These are phyloP conservation scores for Beris chalybata DNA, from an alignment of 2,888 invertebrate genomes.

Conservation along the genomic window DNA sequence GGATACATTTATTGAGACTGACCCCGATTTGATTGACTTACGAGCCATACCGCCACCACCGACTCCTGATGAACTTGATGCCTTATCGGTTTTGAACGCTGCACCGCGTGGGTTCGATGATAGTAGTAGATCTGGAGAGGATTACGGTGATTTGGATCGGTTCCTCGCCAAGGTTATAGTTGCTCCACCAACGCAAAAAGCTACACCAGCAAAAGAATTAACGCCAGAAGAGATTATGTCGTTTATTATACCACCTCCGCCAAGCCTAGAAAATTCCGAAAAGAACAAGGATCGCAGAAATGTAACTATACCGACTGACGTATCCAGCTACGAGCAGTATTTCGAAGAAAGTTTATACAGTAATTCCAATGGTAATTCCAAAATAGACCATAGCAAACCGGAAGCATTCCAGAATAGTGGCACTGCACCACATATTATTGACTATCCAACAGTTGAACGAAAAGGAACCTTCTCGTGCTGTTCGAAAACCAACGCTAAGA, in stretches of 20 bases:
- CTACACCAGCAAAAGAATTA: conserved; percentile 74
- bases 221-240: conserved; percentile 84
- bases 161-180: conserved; percentile 79
- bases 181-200: conserved; percentile 75
- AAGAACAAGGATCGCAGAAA: conserved; percentile 36
- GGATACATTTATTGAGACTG: conserved; percentile 63
- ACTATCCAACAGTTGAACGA: conserved; percentile 72
- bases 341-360: conserved; percentile 58
- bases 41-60: conserved; percentile 85
- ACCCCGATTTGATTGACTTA: conserved; percentile 87
- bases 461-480: conserved; percentile 75
- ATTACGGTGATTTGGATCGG: conserved; percentile 68
- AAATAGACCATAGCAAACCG: conserved; percentile 16
- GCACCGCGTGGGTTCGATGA: conserved; percentile 80
- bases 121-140: conserved; percentile 53
- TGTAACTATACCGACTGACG: conserved; percentile 54
- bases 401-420: conserved; percentile 33
- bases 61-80: conserved; percentile 79
- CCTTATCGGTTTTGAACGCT: conserved; percentile 68
- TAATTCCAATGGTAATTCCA: conserved; percentile 52
- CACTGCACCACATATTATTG: conserved; percentile 61
- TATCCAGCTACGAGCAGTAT: conserved; percentile 55
- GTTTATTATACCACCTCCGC: conserved; percentile 81
- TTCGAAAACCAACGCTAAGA: conserved; percentile 62
- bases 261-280: conserved; percentile 55